Evolutionary conservation across 2,797 vertebrate species (phyloP).

Genomic region (Cossypha niveicapilla): DNA sequence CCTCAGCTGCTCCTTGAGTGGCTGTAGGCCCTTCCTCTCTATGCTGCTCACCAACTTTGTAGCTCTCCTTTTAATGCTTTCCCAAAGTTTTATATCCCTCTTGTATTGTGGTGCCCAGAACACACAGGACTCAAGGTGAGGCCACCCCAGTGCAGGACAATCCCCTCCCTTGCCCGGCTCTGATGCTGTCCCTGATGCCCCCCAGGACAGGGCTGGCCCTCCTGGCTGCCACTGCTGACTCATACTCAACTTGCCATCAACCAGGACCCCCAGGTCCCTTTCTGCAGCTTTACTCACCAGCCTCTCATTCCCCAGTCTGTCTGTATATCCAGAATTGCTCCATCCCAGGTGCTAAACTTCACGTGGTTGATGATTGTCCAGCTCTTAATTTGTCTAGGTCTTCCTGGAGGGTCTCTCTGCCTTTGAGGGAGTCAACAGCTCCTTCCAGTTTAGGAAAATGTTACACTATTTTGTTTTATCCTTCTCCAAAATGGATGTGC

Average conservation of each 20-base stretch:
- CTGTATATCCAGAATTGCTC: not conserved
- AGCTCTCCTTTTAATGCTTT: not conserved
- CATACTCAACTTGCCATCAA: rapidly evolving
- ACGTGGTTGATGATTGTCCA: not conserved
- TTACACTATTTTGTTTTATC: not conserved
- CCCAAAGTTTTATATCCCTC: not conserved
- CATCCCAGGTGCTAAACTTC: not conserved
- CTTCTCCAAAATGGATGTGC: not conserved
- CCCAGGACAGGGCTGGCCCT: rapidly evolving
- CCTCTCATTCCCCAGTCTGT: not conserved
- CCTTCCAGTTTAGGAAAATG: not conserved
- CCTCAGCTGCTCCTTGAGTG: not conserved
- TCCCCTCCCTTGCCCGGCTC: rapidly evolving
- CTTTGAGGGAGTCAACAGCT: not conserved
- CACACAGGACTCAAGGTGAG: not conserved
- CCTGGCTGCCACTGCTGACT: not conserved
- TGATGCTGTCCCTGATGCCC: not conserved
- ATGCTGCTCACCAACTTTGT: not conserved
- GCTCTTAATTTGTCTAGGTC: not conserved
- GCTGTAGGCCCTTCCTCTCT: not conserved
- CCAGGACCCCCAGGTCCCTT: not conserved
- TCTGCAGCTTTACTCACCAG: not conserved
- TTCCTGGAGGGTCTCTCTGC: not conserved
- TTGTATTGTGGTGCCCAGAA: not conserved
- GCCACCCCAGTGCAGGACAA: rapidly evolving